These are phyloP conservation scores for Phaonia tiefii DNA, from an alignment of 2,888 invertebrate genomes.

Conservation along the genomic window DNA sequence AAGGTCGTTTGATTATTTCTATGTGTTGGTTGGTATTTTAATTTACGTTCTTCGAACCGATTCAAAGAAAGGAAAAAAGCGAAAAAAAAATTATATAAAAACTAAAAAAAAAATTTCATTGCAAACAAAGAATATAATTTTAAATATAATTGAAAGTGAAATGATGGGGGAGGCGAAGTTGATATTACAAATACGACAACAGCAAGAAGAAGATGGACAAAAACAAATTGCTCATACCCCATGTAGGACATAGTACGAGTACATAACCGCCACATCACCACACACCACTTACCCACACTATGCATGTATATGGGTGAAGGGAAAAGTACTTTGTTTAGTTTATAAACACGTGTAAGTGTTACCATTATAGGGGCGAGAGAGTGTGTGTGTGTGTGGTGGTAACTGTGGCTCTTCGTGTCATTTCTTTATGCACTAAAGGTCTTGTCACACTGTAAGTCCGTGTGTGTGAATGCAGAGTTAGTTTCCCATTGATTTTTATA, in stretches of 20 bases:
- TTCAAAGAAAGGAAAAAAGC: conserved; percentile 10
- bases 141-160: conserved; percentile 62
- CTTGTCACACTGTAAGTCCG: neutral
- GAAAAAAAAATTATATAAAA: neutral
- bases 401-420: neutral
- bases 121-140: conserved; percentile 21
- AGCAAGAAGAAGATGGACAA: neutral
- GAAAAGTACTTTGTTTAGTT: too few relatives aligned
- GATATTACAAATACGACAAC: conserved; percentile 5
- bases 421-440: neutral
- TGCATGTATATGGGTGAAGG: conserved; percentile 1
- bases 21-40: too few relatives aligned
- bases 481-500: conserved; percentile 33
- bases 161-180: conserved; percentile 13
- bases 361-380: neutral
- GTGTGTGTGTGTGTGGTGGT: conserved; percentile 10
- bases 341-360: neutral
- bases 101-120: neutral
- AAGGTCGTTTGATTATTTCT: conserved; percentile 29
- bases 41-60: neutral
- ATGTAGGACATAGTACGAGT: conserved; percentile 6
- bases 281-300: neutral
- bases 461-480: neutral
- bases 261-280: neutral
- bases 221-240: conserved; percentile 42